A percentile compares a stretch with the other conserved stretches of the same genome.
Conservation (phyloP, 2,113 vertebrate species). For the Spea multiplicata region DNA sequence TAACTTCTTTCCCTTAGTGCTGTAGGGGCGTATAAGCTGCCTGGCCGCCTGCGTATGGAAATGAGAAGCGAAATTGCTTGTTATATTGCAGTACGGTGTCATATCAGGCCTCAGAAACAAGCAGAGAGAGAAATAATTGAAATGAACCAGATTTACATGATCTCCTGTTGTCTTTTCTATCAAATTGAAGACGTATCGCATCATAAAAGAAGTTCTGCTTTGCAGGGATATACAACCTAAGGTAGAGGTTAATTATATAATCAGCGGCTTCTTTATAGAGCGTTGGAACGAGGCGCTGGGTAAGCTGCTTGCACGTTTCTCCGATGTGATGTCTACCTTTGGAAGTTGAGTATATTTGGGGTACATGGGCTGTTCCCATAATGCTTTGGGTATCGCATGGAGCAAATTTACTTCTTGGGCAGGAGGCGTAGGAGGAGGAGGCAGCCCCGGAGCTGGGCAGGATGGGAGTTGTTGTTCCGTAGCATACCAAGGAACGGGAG, state of each 20-base stretch:
- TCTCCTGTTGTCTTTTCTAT: slow-evolving; percentile 51
- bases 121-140: slow-evolving; percentile 27
- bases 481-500: no score
- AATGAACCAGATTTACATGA: slow-evolving; percentile 29
- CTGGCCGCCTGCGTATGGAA: neutral
- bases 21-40: neutral
- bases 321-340: slow-evolving; percentile 26
- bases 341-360: slow-evolving; percentile 54
- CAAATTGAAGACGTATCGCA: slow-evolving; percentile 58
- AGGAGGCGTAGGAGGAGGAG: no score
- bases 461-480: neutral
- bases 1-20: neutral
- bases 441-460: neutral
- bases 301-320: slow-evolving; percentile 1
- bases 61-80: slow-evolving; percentile 25
- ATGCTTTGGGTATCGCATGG: neutral
- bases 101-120: slow-evolving; percentile 4
- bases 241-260: slow-evolving; percentile 64
- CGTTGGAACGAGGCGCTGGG: slow-evolving; percentile 40
- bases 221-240: slow-evolving; percentile 60
- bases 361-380: neutral
- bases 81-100: slow-evolving; percentile 20
- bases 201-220: slow-evolving; percentile 61
- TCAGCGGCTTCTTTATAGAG: slow-evolving; percentile 55
- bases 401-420: neutral